phyloP scores from a whole-genome alignment of 2,888 invertebrate species.

The Sepioteuthis lessoniana region DNA sequence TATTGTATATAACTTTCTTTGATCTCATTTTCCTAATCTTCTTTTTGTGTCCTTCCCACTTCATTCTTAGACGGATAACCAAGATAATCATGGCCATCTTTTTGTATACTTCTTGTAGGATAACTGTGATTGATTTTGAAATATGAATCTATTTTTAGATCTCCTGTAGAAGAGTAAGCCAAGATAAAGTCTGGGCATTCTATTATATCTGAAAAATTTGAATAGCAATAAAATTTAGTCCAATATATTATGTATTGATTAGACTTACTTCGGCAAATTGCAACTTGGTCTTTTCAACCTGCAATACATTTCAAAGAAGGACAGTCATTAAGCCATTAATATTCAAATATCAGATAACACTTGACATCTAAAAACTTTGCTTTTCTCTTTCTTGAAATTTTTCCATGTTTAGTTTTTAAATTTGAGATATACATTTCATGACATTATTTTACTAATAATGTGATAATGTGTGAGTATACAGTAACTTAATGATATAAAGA shows the following conservation, averaged over 20 bases:
- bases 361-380: background rate
- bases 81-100: slow-evolving; percentile 16
- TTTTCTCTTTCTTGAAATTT: background rate
- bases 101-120: background rate
- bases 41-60: background rate
- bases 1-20: background rate
- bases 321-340: background rate
- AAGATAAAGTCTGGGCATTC: background rate
- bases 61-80: slow-evolving; percentile 1
- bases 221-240: background rate
- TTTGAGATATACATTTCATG: background rate
- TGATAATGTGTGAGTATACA: background rate
- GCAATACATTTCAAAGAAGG: background rate
- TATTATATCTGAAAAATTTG: background rate
- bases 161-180: background rate
- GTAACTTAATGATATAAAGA: background rate
- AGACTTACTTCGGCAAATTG: background rate
- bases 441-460: background rate
- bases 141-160: slow-evolving; percentile 15
- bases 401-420: background rate
- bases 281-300: no score
- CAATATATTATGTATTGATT: background rate
- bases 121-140: background rate
- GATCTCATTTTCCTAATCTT: background rate
- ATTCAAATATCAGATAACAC: background rate